Percentiles rank a stretch among this genome's conserved stretches.
Conservation (phyloP, 2,888 invertebrate genomes). For the Ernsta delagoae region DNA sequence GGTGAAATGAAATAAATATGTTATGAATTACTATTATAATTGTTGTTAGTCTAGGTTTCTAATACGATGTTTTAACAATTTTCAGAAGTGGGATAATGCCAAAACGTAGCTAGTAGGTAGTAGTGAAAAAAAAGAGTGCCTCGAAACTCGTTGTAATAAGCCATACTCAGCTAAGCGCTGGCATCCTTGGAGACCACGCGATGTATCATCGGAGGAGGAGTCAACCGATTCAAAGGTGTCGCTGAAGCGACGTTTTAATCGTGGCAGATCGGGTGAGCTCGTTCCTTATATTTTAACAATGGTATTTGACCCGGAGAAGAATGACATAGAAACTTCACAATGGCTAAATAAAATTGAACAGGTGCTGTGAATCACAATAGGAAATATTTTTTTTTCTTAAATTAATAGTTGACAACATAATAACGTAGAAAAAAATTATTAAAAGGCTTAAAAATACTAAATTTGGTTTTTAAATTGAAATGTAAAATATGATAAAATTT, state of each 20-base stretch:
- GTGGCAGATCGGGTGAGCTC: not conserved
- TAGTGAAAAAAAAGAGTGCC: not conserved
- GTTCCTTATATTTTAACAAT: not conserved
- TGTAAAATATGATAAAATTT: no score
- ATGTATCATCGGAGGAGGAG: not conserved
- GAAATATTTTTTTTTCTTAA: no score
- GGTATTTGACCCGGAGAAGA: conserved; percentile 1
- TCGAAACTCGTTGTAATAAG: not conserved
- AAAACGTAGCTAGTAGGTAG: not conserved
- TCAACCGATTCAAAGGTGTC: not conserved
- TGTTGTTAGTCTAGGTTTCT: no score
- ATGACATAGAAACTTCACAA: conserved; percentile 4
- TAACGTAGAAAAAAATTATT: no score
- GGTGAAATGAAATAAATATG: not conserved
- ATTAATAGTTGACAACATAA: no score
- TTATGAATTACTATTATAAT: no score
- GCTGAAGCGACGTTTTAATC: not conserved
- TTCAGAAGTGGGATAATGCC: conserved; percentile 3
- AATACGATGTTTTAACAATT: conserved; percentile 1
- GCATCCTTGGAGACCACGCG: conserved; percentile 1
- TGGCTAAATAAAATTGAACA: conserved; percentile 4
- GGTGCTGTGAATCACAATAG: not conserved
- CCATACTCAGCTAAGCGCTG: not conserved
- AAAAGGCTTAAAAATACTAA: no score
- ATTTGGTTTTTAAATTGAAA: no score